Base-by-base conservation (phyloP, 2,113 vertebrate genomes). In the Phainopepla nitens region DNA sequence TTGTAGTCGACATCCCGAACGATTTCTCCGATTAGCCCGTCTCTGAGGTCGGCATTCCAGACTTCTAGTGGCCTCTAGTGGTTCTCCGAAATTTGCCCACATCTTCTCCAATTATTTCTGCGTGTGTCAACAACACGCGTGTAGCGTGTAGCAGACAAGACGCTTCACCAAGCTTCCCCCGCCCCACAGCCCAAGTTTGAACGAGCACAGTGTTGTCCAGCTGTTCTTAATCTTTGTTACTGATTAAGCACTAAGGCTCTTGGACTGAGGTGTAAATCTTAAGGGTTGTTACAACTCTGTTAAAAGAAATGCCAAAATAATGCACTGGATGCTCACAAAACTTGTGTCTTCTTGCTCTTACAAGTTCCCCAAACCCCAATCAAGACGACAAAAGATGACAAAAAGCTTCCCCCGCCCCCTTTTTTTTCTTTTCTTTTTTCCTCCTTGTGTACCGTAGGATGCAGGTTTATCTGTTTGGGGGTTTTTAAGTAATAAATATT, bases 41-140 rank as follows among this genome's bases (percentile, higher is more conserved):
- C 15, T 28, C 15, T 11, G 45, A n/a, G 19, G 3, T 11, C 47
- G 8, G 9, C 14, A 56, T 83, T 66, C 33, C 80, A 88, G 90
- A 2, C 76, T 83, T 92, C 9, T 57, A 81, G 64, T 84, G 96
- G 33, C 96, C 92, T 94, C 96, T 96, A 92, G 85, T 42, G 93
- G 94, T 57, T 31, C 39, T 64, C 11, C 28, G 68, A 68, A 60
- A 66, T 27, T 69, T 82, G 18, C 33, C n/a, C 39, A 6, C 56
- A 31, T 21, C 22, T 64, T 42, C 28, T 49, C 39, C 19, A 25
- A 13, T 53, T 64, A 18, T 23, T 64, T 35, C 10, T 18, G 11
- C 5, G 3, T 4, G 28, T 24, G 31, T 11, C 12, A 60, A 77
- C 20, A 50, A 12, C 50, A 7, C 12, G 12, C 39, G 39, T 12